Base-by-base conservation (phyloP, 2,113 vertebrate species). In the Alethe diademata region DNA sequence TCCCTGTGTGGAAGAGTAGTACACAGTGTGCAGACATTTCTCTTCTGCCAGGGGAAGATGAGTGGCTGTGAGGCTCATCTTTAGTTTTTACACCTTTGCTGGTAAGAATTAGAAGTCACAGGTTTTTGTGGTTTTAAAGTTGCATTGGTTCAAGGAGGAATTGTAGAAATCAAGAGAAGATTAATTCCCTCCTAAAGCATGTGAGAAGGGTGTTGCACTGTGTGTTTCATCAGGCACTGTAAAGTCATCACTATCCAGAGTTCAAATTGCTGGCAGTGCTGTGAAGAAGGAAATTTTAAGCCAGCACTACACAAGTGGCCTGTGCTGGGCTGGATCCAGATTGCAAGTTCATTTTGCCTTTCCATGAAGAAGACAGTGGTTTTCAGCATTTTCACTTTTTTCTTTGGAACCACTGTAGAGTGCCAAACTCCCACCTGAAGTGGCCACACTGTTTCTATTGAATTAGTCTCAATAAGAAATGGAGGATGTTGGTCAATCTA, bases 51-150 rank as follows among this genome's bases (percentile, higher is more conserved):
- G 53, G 42, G 42, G 31, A 60, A 24, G 26, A 40, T 83, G 29
- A 35, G 78, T 85, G 86, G 35, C 42, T 65, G 18, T 62, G 42
- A 65, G 58, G 38, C 11, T 93, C 23, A 7, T 70, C 53, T 81
- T 81, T 42, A 45, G 2, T 66, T 88, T 93, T 76, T 67, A 62
- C 5, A 2, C 51, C n/a, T 84, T 95, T 70, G 15, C 20, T 69
- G 58, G 42, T 82, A 79, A 88, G 26, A 51, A 76, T 25, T 58
- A 42, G 50, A 79, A 92, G 19, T 72, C 48, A 48, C 24, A 48
- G 56, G 48, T 75, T 62, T 54, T 56, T 75, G 62, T 82, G 93
- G 16, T 53, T 97, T 95, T 62, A 58, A 69, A 76, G 73, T 73
- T 88, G 47, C 23, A 16, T 86, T 81, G 35, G 26, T 78, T 95